Conservation (phyloP, 2,113 vertebrate genomes). For the Malurus cyaneus region DNA sequence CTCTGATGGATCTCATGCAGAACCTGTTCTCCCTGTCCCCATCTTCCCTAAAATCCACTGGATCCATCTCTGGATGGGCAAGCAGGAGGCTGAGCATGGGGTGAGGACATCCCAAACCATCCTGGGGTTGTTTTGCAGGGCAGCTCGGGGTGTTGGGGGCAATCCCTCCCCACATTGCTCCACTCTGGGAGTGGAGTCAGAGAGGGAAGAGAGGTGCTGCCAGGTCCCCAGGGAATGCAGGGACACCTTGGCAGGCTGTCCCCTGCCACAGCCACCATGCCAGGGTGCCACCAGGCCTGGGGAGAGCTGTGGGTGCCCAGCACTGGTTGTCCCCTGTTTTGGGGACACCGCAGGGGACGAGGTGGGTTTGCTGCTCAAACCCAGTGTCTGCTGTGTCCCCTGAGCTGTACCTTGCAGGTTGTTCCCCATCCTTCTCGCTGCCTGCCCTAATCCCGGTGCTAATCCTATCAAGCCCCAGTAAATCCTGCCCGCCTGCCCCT, state of each 20-base stretch:
- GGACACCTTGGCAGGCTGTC: neutral
- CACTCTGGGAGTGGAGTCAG: neutral
- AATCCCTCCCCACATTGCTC: neutral
- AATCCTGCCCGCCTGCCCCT: slow-evolving; percentile 18
- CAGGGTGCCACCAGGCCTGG: neutral
- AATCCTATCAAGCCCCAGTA: slow-evolving; percentile 54
- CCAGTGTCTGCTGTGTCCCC: neutral
- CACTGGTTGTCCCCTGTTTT: neutral
- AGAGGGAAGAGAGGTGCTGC: neutral
- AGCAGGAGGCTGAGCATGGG: accelerated
- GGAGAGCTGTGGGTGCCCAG: accelerated
- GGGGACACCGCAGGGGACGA: neutral
- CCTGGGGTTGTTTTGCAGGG: neutral
- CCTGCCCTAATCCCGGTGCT: neutral
- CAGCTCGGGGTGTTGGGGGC: accelerated
- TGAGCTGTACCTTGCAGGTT: accelerated
- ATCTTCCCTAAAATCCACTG: neutral
- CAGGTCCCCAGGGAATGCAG: neutral
- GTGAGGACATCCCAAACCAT: neutral
- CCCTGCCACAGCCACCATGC: neutral
- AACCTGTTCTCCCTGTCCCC: neutral
- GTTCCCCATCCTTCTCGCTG: neutral
- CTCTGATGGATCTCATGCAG: neutral
- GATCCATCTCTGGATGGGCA: neutral
- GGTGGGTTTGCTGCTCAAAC: neutral